Evolutionary conservation across 30 jellyfish, hydroid and myxozoan species (phyloP).

Genomic region (Turritopsis rubra): DNA sequence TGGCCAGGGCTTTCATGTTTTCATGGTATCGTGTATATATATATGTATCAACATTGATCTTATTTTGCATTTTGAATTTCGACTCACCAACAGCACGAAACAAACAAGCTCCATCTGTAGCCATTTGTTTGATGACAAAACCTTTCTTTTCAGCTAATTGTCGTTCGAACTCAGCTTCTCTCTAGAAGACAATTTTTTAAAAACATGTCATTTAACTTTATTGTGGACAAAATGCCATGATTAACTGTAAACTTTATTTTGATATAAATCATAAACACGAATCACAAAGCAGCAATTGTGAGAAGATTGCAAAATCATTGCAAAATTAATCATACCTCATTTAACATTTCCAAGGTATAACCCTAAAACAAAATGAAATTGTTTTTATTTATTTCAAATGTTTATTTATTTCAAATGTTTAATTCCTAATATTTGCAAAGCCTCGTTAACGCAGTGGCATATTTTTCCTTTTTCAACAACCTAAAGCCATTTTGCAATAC

Average conservation of each 20-base stretch:
- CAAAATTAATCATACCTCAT: slow-evolving; percentile 5
- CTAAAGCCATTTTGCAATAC: too few relatives aligned
- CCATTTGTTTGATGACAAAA: slow-evolving; percentile 79
- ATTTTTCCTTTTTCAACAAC: too few relatives aligned
- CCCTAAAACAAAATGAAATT: background rate
- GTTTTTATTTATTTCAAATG: background rate
- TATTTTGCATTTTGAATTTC: background rate
- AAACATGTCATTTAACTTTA: background rate
- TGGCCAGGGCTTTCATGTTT: too few relatives aligned
- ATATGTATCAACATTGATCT: too few relatives aligned
- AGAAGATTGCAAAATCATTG: too few relatives aligned
- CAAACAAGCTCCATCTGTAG: slow-evolving; percentile 98
- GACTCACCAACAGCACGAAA: slow-evolving; percentile 96
- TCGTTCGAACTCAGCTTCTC: slow-evolving; percentile 68
- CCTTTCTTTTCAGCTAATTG: slow-evolving; percentile 75
- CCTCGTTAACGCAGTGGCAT: too few relatives aligned
- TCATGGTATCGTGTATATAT: too few relatives aligned
- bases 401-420: too few relatives aligned
- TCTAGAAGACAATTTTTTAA: slow-evolving; percentile 34
- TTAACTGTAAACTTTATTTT: background rate
- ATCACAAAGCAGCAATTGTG: too few relatives aligned
- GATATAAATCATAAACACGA: too few relatives aligned
- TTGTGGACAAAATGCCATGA: background rate
- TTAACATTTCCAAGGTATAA: background rate
- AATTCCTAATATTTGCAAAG: too few relatives aligned